Percentiles rank a stretch among this genome's conserved stretches.
phyloP scores from a whole-genome alignment of 2,888 invertebrate genomes.

The Aleiodes leptofemur region DNA sequence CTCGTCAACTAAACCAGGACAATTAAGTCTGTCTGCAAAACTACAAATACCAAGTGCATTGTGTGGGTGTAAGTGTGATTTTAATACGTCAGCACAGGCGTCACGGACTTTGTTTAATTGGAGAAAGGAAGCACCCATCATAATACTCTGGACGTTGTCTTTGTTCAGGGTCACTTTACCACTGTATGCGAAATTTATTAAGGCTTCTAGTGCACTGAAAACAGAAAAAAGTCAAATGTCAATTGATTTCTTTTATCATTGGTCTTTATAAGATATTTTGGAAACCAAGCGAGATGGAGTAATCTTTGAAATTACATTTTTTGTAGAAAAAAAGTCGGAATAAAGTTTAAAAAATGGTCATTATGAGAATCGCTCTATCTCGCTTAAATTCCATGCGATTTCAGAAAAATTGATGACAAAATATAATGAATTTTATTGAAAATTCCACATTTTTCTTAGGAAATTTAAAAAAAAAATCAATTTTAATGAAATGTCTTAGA shows the following conservation, averaged over 20 bases:
- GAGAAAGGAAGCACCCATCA: slow-evolving; percentile 90
- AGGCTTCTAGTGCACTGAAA: slow-evolving; percentile 85
- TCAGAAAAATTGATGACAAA: too few species aligned
- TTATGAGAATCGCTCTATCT: too few species aligned
- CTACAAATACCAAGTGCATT: slow-evolving; percentile 88
- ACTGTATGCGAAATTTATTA: slow-evolving; percentile 91
- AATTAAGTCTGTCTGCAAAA: slow-evolving; percentile 88
- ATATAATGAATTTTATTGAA: too few species aligned
- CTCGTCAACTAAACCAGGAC: slow-evolving; percentile 82
- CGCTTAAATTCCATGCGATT: too few species aligned
- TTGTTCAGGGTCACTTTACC: slow-evolving; percentile 86
- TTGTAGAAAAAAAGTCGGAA: too few species aligned
- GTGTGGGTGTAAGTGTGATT: slow-evolving; percentile 85
- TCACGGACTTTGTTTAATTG: slow-evolving; percentile 87
- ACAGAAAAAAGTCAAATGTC: slow-evolving; percentile 33
- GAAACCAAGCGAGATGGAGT: too few species aligned
- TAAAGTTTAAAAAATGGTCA: too few species aligned
- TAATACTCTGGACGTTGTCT: slow-evolving; percentile 88
- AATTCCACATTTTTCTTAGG: too few species aligned
- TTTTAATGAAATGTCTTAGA: too few species aligned
- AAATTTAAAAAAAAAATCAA: too few species aligned
- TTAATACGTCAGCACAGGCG: slow-evolving; percentile 89
- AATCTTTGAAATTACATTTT: too few species aligned
- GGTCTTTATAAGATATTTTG: too few species aligned
- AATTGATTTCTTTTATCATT: not conserved